phyloP scores from a whole-genome alignment of 2,888 invertebrate genomes.

The Pediacus dermestoides region DNA sequence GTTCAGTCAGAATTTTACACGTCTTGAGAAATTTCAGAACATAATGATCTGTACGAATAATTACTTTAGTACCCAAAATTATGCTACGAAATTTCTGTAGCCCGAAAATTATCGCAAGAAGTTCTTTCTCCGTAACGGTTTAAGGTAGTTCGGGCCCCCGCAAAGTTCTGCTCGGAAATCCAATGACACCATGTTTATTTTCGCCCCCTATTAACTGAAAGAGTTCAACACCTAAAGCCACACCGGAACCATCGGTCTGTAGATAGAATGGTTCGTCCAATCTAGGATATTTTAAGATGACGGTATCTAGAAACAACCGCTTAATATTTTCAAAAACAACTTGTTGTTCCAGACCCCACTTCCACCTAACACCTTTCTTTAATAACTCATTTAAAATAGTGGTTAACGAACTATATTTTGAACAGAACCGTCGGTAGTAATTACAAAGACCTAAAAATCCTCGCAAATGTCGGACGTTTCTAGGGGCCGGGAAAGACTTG shows the following conservation, averaged over 20 bases:
- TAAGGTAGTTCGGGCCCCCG: slow-evolving; percentile 3
- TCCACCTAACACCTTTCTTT: slow-evolving; percentile 11
- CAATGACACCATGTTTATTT: slow-evolving; percentile 9
- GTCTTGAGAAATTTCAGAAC: slow-evolving; percentile 12
- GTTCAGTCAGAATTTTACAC: slow-evolving; percentile 4
- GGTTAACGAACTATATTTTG: slow-evolving; percentile 14
- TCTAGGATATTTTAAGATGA: slow-evolving; percentile 13
- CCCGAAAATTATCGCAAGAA: neutral
- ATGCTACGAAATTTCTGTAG: slow-evolving; percentile 1
- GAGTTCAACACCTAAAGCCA: slow-evolving; percentile 6
- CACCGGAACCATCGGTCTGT: slow-evolving; percentile 11
- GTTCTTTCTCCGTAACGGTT: slow-evolving; percentile 5
- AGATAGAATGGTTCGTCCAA: slow-evolving; percentile 5
- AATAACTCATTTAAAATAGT: slow-evolving; percentile 14
- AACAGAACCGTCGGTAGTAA: slow-evolving; percentile 12
- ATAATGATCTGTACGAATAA: slow-evolving; percentile 16
- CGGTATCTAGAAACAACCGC: slow-evolving; percentile 10
- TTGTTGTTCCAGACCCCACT: slow-evolving; percentile 12
- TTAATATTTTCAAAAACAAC: slow-evolving; percentile 10
- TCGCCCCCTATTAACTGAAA: slow-evolving; percentile 10
- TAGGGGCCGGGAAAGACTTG: slow-evolving; percentile 7
- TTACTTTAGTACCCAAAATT: slow-evolving; percentile 2
- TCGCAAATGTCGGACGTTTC: slow-evolving; percentile 3
- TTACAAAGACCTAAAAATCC: slow-evolving; percentile 14
- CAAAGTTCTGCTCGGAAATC: slow-evolving; percentile 5